A percentile compares a stretch with the other conserved stretches of the same genome.
Evolutionary conservation across 2,888 invertebrate species (phyloP).

Genomic region (Phrixothrix hirtus): DNA sequence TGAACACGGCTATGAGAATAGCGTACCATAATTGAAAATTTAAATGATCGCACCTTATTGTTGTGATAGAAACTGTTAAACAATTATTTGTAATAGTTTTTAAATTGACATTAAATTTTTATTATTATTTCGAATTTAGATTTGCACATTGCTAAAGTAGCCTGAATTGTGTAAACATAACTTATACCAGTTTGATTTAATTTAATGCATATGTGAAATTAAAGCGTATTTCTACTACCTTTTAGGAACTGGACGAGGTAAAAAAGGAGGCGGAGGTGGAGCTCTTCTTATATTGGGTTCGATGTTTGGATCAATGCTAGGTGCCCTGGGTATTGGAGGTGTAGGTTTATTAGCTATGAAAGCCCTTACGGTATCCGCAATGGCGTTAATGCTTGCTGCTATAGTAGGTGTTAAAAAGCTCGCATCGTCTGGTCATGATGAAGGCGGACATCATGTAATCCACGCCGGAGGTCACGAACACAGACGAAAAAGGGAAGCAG

Average conservation of each 20-base stretch:
- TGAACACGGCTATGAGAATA: too few relatives aligned
- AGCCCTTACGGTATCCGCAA: conserved; percentile 62
- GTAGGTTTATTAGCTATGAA: conserved; percentile 79
- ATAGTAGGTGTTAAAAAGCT: conserved; percentile 76
- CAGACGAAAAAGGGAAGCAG: conserved; percentile 54
- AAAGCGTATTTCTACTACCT: too few relatives aligned
- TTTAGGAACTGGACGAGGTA: conserved; percentile 65
- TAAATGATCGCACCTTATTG: too few relatives aligned
- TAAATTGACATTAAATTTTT: too few relatives aligned
- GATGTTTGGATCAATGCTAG: conserved; percentile 79
- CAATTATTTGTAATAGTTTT: too few relatives aligned
- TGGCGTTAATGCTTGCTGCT: conserved; percentile 76
- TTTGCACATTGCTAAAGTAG: too few relatives aligned
- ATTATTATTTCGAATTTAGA: too few relatives aligned
- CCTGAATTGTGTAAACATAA: too few relatives aligned
- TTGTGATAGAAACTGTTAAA: too few relatives aligned
- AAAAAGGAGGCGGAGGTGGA: conserved; percentile 59
- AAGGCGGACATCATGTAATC: conserved; percentile 57
- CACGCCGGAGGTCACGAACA: conserved; percentile 63
- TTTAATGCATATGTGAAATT: neutral
- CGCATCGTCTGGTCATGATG: conserved; percentile 60
- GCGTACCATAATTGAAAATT: too few relatives aligned
- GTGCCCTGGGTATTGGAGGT: conserved; percentile 75
- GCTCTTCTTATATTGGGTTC: conserved; percentile 65
- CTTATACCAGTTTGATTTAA: neutral